Evolutionary conservation across 1,140 invertebrate genomes (phyloP), one percentile per base, ranked within the genome.

Genomic region (Zaprionus vittiger): DNA sequence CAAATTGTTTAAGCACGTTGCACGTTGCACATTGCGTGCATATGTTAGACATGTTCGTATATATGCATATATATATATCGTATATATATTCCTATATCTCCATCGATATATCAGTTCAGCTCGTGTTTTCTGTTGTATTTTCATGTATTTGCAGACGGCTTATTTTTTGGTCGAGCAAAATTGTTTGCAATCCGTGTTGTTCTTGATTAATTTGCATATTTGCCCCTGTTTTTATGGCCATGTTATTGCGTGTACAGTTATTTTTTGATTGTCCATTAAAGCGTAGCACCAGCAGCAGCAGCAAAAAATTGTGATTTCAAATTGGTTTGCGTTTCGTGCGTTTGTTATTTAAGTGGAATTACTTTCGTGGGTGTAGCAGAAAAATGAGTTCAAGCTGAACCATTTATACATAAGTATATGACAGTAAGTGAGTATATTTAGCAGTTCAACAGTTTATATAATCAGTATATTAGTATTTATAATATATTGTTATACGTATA

Each of bases 1-100:
- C 59, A 80, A 83, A 86, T 86, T 87, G 83, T 80, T 86, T 83
- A 80, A 83, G 77, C 72, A 77, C 38, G 74, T n/a, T 44, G 41
- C 41, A 44, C 41, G 3, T 12, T 20, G n/a, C 22, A 52, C 34
- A 61, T 75, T 65, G 49, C 44, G 65, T 64, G 52, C 73, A 84
- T 68, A 55, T 70, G 63, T 78, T 49, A 73, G 17, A 28, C 62
- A 26, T 57, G 61, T 34, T 9, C 52, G 9, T 5, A 55, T 15
- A 28, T 26, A 4, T 24, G 28, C 26, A 41, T 17, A 47, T 37
- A 41, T 17, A 37, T 7, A 26, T 22, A n/a, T n/a, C n/a, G n/a
- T n/a, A 41, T 9, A 22, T 26, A 65, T 66, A 26, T 57, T 44
- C 26, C 26, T 55, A 15, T 37, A 24, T 57, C 72, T 66, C 34